These are phyloP conservation scores for Hedya salicella DNA, from an alignment of 2,888 invertebrate genomes.

Conservation along the genomic window DNA sequence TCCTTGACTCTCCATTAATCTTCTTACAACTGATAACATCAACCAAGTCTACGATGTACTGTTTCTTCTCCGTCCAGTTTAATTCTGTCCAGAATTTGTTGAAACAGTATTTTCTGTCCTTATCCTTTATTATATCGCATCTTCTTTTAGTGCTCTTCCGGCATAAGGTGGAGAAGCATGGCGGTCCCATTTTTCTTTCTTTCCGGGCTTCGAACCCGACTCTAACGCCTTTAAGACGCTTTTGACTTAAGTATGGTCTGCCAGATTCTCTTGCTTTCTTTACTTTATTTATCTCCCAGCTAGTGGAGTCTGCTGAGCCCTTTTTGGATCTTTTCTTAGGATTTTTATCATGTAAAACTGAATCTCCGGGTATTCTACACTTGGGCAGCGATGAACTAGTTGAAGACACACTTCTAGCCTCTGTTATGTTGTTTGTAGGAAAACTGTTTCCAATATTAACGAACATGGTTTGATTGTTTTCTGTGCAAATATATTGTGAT, in stretches of 20 bases:
- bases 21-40: slow-evolving; percentile 22
- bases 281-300: slow-evolving; percentile 15
- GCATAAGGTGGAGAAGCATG: slow-evolving; percentile 8
- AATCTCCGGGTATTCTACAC: slow-evolving; percentile 14
- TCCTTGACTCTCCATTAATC: slow-evolving; percentile 9
- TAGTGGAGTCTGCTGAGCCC: slow-evolving; percentile 8
- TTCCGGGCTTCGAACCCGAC: slow-evolving; percentile 20
- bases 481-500: slow-evolving; percentile 27
- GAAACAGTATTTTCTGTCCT: slow-evolving; percentile 27
- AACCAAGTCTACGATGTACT: slow-evolving; percentile 16
- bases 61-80: slow-evolving; percentile 23
- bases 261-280: slow-evolving; percentile 21
- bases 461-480: slow-evolving; percentile 25
- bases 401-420: slow-evolving; percentile 4
- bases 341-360: slow-evolving; percentile 12
- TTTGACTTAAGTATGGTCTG: slow-evolving; percentile 15
- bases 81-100: slow-evolving; percentile 17
- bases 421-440: not conserved
- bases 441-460: slow-evolving; percentile 26
- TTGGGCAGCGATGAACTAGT: slow-evolving; percentile 1
- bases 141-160: slow-evolving; percentile 18
- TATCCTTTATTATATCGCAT: slow-evolving; percentile 21
- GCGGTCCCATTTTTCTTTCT: slow-evolving; percentile 21
- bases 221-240: slow-evolving; percentile 18
- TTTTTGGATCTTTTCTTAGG: slow-evolving; percentile 19